A percentile compares a stretch with the other conserved stretches of the same genome.
These are phyloP conservation scores for Nylanderia fulva DNA, from an alignment of 1,140 invertebrate genomes.

Conservation along the genomic window DNA sequence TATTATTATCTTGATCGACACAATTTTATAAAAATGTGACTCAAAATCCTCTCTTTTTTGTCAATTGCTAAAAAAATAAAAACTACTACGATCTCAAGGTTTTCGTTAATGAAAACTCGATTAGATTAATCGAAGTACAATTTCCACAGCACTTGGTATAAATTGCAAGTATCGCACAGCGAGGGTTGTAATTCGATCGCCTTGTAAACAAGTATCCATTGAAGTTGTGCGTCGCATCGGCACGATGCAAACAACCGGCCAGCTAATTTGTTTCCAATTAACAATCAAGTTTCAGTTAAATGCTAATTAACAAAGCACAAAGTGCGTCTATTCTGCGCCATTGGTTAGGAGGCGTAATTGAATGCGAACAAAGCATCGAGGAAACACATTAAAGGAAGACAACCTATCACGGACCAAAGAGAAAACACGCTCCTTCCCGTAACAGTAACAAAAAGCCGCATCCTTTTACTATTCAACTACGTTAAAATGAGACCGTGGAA, in stretches of 20 bases:
- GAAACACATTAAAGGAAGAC: conserved; percentile 11
- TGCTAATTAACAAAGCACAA: conserved; percentile 58
- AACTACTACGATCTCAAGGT: background rate
- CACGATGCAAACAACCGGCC: conserved; percentile 30
- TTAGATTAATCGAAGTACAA: background rate
- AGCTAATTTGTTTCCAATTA: conserved; percentile 58
- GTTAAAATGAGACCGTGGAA: conserved; percentile 17
- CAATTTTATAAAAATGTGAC: background rate
- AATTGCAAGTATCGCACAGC: conserved; percentile 28
- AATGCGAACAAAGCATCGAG: conserved; percentile 36
- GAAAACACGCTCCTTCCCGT: background rate
- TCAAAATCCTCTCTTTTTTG: background rate
- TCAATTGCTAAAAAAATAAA: background rate
- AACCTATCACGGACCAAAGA: background rate
- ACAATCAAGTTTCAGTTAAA: conserved; percentile 60
- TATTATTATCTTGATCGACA: background rate
- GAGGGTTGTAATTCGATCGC: conserved; percentile 47
- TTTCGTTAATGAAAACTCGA: conserved; percentile 8
- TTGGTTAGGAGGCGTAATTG: conserved; percentile 44
- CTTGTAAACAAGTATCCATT: conserved; percentile 44
- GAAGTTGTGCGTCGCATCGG: conserved; percentile 35
- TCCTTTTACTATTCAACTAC: conserved; percentile 29
- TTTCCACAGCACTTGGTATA: background rate
- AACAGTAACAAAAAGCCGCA: conserved; percentile 10
- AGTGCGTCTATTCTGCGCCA: conserved; percentile 30